These are phyloP conservation scores for Paguma larvata DNA, from an alignment of 2,797 vertebrate species.

Conservation along the genomic window DNA sequence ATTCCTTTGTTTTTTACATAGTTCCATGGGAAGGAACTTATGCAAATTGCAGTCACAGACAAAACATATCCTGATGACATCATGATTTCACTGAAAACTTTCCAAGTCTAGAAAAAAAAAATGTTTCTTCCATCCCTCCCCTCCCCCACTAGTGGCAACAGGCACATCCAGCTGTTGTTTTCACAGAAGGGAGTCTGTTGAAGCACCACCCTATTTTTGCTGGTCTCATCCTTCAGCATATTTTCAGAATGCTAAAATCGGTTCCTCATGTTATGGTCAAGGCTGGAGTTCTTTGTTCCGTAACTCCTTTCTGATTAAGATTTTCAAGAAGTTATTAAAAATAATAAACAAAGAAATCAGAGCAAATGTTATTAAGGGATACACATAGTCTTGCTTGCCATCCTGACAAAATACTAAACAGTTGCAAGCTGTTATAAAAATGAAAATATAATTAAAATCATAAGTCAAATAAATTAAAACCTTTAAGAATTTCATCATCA, in stretches of 20 bases:
- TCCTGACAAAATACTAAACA: slow-evolving; percentile 72
- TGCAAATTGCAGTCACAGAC: slow-evolving; percentile 84
- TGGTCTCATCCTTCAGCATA: slow-evolving; percentile 84
- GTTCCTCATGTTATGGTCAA: slow-evolving; percentile 86
- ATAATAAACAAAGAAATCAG: slow-evolving; percentile 89
- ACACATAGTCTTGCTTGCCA: slow-evolving; percentile 78
- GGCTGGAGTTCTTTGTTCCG: slow-evolving; percentile 89
- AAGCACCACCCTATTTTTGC: slow-evolving; percentile 76
- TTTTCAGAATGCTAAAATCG: slow-evolving; percentile 86
- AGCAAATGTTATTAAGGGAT: slow-evolving; percentile 82
- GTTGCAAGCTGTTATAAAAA: slow-evolving; percentile 61
- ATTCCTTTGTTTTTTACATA: slow-evolving; percentile 73
- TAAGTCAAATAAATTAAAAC: slow-evolving; percentile 51
- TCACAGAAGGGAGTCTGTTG: slow-evolving; percentile 72
- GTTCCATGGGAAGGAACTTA: slow-evolving; percentile 81
- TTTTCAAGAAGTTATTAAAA: slow-evolving; percentile 90
- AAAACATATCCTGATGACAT: slow-evolving; percentile 81
- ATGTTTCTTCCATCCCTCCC: slow-evolving; percentile 76
- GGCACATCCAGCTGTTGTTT: slow-evolving; percentile 89
- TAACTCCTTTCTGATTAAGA: slow-evolving; percentile 89
- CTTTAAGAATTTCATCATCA: slow-evolving; percentile 61
- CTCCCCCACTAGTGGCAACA: slow-evolving; percentile 73
- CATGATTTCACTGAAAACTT: slow-evolving; percentile 86
- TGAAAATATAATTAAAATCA: slow-evolving; percentile 58
- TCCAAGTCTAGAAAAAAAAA: slow-evolving; percentile 74